A percentile compares a stretch with the other conserved stretches of the same genome.
Conservation (phyloP, 2,797 vertebrate species). For the Liasis olivaceus region DNA sequence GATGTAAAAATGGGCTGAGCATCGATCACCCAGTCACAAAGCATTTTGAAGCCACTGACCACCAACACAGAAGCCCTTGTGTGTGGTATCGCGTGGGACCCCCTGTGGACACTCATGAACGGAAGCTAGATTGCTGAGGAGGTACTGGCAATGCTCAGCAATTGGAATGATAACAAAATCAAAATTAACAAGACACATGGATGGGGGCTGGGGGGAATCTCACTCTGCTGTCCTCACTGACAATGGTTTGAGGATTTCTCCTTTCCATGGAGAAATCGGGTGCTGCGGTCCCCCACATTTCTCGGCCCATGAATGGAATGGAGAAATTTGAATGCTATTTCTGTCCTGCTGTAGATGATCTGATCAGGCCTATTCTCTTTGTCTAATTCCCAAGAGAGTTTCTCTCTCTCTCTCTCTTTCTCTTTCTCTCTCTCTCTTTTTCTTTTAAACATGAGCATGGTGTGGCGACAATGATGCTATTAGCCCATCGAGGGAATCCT, state of each 20-base stretch:
- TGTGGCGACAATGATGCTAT: slow-evolving; percentile 88
- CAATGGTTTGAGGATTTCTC: background rate
- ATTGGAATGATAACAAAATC: background rate
- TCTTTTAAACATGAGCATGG: slow-evolving; percentile 88
- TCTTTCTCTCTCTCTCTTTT: slow-evolving; percentile 3
- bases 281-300: background rate
- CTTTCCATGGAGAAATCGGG: background rate
- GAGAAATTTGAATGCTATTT: background rate
- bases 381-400: background rate
- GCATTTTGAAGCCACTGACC: background rate
- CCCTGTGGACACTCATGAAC: background rate
- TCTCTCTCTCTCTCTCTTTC: background rate
- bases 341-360: background rate
- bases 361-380: background rate
- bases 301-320: background rate
- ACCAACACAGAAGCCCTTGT: background rate
- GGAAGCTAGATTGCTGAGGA: background rate
- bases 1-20: background rate
- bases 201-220: background rate
- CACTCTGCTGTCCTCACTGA: background rate
- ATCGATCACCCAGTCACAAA: background rate
- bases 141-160: background rate
- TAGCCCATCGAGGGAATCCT: slow-evolving; percentile 91
- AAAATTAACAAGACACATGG: background rate
- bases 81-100: background rate